Conservation (phyloP, 2,113 vertebrate species). For the Willisornis vidua region DNA sequence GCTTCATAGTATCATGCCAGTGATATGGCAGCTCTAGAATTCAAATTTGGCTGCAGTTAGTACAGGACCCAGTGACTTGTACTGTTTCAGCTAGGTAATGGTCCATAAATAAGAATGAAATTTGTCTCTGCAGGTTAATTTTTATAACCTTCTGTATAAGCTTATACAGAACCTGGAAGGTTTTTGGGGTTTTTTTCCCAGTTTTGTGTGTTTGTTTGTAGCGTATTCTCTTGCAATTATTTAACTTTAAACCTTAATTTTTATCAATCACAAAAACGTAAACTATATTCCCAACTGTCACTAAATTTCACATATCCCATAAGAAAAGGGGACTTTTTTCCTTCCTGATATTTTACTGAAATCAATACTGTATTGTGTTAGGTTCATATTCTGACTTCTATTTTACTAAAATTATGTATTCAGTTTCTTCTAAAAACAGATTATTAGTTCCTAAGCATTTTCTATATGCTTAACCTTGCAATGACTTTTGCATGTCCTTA, state of each 20-base stretch:
- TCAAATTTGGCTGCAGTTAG: not conserved
- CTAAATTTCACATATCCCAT: not conserved
- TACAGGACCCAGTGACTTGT: not conserved
- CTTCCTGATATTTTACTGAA: not conserved
- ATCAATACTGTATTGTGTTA: not conserved
- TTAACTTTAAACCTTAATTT: not conserved
- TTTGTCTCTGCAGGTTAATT: not conserved
- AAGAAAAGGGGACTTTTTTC: not conserved
- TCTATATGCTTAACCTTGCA: not conserved
- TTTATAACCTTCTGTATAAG: not conserved
- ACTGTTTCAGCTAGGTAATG: not conserved
- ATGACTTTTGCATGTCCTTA: not conserved
- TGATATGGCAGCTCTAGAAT: not conserved
- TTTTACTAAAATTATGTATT: not conserved
- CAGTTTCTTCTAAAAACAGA: not conserved
- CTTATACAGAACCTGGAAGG: not conserved
- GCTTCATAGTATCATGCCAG: not conserved
- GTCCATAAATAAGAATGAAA: not conserved
- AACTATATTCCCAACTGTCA: not conserved
- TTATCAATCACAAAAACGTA: not conserved
- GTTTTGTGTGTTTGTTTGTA: not conserved
- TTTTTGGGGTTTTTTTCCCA: rapidly evolving
- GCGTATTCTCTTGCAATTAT: not conserved
- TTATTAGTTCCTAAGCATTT: not conserved
- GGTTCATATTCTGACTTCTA: not conserved